Evolutionary conservation across 2,113 vertebrate genomes (phyloP), one percentile per base, ranked within the genome.

Genomic region (Lethenteron camtschaticum): DNA sequence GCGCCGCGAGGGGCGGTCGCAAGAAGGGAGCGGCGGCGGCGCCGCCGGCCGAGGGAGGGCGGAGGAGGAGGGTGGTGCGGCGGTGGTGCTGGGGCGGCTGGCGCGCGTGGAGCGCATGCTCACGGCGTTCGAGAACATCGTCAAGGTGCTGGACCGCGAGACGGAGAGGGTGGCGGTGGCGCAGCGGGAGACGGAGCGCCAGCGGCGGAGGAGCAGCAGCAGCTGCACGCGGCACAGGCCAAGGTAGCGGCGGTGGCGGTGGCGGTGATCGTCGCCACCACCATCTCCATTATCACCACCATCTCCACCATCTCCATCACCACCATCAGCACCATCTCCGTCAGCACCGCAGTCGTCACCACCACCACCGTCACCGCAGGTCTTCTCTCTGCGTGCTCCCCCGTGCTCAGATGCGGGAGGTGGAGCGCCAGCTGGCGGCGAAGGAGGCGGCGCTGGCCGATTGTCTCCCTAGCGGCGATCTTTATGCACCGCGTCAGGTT

Each of bases 91-190:
- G 70, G 58, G 41, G 41, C 63, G 68, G 11, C 24, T 7, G 6
- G 9, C 12, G 12, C 56, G 57, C 9, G 13, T 69, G 12, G 57
- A 57, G 57, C 59, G 41, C 68, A 56, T 68, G 73, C 88, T 85
- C 55, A 83, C 86, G 72, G 81, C 82, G 24, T 84, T 96, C 16
- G 87, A 95, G 80, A 88, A 90, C 77, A 90, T 91, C 0, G 85
- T 92, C 18, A 90, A 89, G 0, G 89, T 96, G 71, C 81, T 95
- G 66, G 95, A 91, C 75, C 85, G 87, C 2, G 90, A 95, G 73
- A 85, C 92, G 75, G 89, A 91, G 74, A 77, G 86, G 63, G 85
- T 80, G 10, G 83, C 86, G 0, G 71, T 87, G 2, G 83, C 81
- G 0, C 73, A 84, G 0, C 87, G 89, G 73, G 89, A 87, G 9